Percentiles rank a stretch among this genome's conserved stretches.
phyloP scores from a whole-genome alignment of 2,797 vertebrate genomes.

The Aldrovandia affinis region DNA sequence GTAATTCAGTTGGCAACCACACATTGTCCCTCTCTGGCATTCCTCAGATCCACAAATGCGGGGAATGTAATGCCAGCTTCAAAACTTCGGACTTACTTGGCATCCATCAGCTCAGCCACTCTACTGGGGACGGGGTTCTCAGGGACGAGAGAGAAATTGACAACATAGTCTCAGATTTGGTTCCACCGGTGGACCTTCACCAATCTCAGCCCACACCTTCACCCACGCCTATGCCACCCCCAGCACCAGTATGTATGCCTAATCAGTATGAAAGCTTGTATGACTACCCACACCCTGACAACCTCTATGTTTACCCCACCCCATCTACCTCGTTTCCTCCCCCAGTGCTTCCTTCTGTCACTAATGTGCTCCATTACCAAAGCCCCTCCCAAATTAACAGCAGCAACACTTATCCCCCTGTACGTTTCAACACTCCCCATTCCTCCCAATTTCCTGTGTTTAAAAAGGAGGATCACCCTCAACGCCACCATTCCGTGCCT shows the following conservation, averaged over 20 bases:
- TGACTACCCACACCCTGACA: conserved; percentile 57
- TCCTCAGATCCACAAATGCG: conserved; percentile 50
- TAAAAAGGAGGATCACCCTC: background rate
- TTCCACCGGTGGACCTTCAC: background rate
- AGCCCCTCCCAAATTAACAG: background rate
- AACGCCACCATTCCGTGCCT: background rate
- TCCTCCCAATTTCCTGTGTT: background rate
- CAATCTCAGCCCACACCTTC: background rate
- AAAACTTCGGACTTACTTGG: conserved; percentile 54
- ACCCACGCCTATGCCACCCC: conserved; percentile 25
- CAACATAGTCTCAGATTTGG: background rate
- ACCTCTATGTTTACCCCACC: conserved; percentile 47
- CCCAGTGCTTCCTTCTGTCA: conserved; percentile 36
- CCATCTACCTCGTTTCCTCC: conserved; percentile 31
- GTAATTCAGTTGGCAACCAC: conserved; percentile 42
- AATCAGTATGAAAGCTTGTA: conserved; percentile 45
- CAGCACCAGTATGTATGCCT: conserved; percentile 24
- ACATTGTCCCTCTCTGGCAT: conserved; percentile 38
- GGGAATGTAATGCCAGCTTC: conserved; percentile 50
- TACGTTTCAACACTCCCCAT: conserved; percentile 3
- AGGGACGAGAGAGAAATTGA: background rate
- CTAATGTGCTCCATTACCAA: conserved; percentile 16
- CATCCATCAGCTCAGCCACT: conserved; percentile 58
- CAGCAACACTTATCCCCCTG: background rate
- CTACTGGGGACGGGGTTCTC: background rate